A percentile compares a stretch with the other conserved stretches of the same genome.
These are phyloP conservation scores for Agrochola macilenta DNA, from an alignment of 2,888 invertebrate genomes.

Conservation along the genomic window DNA sequence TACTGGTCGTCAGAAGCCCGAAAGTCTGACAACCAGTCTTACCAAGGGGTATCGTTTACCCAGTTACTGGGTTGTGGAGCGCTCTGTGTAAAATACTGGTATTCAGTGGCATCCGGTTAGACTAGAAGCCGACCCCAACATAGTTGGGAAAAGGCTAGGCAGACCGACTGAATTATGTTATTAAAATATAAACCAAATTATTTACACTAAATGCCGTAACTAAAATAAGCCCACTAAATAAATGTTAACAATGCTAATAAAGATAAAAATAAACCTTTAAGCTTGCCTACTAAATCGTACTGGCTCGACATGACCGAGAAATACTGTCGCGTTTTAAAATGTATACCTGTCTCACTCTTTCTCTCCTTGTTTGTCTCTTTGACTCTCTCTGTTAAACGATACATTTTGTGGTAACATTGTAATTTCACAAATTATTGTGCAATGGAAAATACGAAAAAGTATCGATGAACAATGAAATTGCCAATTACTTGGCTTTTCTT, in stretches of 20 bases:
- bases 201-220: neutral
- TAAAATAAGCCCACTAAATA: constrained; percentile 18
- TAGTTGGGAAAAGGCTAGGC: too few species aligned
- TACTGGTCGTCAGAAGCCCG: too few species aligned
- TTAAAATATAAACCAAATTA: constrained; percentile 12
- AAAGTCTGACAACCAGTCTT: too few species aligned
- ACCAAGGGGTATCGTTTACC: too few species aligned
- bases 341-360: neutral
- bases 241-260: constrained; percentile 48
- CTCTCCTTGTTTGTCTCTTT: neutral
- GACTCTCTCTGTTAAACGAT: neutral
- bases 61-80: too few species aligned
- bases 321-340: constrained; percentile 11
- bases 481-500: neutral
- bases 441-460: neutral
- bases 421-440: neutral
- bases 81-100: too few species aligned
- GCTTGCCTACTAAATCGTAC: constrained; percentile 26
- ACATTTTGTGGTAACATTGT: neutral
- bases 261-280: constrained; percentile 41
- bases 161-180: too few species aligned
- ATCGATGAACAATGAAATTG: neutral
- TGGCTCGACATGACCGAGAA: constrained; percentile 15
- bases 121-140: too few species aligned
- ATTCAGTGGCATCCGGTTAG: too few species aligned